Base-by-base conservation (phyloP, 2,797 vertebrate genomes). In the Phataginus tetradactyla region DNA sequence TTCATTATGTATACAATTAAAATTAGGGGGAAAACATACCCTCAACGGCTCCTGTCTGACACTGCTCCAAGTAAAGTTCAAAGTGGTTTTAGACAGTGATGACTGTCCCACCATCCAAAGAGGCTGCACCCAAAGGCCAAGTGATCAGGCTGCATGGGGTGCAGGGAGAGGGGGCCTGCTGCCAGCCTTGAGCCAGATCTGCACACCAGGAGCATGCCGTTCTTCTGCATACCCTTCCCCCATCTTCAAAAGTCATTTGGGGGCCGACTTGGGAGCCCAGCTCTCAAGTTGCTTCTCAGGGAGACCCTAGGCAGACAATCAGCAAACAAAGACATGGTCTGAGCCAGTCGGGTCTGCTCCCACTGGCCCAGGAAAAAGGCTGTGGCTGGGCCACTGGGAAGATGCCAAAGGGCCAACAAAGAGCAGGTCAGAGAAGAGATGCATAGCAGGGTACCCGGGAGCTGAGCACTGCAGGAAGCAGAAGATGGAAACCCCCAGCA, bases 391-490 rank as follows among this genome's bases (percentile, higher is more conserved):
- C 18, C 29, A 32, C 57, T 34, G 49, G 34, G 42, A 87, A 68
- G 32, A 37, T 13, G 59, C 10, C 49, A 23, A n/a, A 89, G 20
- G 71, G 72, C 37, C 75, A 32, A 49, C 7, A 61, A 15, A 34
- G 5, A 42, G 20, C 8, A 5, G 64, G 29, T 49, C 45, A 42
- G 71, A 88, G n/a, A 81, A 55, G 59, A 25, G 32, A 13, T 5
- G 3, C 42, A 37, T 64, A 13, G 57, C 15, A 21, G 17, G 21
- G 34, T 12, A 29, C 2, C 0, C 0, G 72, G 23, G 25, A 32
- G 11, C 12, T 20, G 61, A 59, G 32, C 7, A 15, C 5, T 27
- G 23, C 21, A 39, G 59, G 32, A 57, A 53, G 61, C 53, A 25
- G 5, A 32, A 3, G 12, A 45, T 3, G 25, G 37, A 45, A 39